Evolutionary conservation across 2,113 vertebrate species (phyloP).

Genomic region (Corythaeola cristata): DNA sequence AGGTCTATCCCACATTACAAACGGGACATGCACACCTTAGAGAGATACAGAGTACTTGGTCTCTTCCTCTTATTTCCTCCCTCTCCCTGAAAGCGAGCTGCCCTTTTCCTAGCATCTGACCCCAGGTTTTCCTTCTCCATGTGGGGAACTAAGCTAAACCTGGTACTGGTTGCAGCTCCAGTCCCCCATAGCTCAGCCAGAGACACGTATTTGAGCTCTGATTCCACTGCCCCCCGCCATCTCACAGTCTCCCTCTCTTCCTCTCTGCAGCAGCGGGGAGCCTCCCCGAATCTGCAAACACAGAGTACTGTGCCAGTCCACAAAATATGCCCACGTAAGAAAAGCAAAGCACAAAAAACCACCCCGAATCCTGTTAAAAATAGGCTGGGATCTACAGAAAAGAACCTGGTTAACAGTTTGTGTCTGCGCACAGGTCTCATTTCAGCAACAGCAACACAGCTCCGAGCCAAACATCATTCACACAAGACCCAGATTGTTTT

Average conservation of each 20-base stretch:
- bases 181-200: not conserved
- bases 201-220: not conserved
- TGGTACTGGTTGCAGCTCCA: not conserved
- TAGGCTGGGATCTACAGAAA: not conserved
- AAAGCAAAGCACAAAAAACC: not conserved
- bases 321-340: not conserved
- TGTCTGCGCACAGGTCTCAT: not conserved
- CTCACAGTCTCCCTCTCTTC: rapidly evolving
- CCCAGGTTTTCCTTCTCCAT: not conserved
- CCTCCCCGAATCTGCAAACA: not conserved
- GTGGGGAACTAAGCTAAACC: not conserved
- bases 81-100: not conserved
- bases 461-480: not conserved
- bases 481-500: not conserved
- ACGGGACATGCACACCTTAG: not conserved
- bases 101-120: not conserved
- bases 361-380: not conserved
- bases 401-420: not conserved
- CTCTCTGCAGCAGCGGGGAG: not conserved
- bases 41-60: not conserved
- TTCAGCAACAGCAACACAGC: not conserved
- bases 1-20: not conserved
- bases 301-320: not conserved
- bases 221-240: not conserved
- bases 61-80: not conserved